These are phyloP conservation scores for Dermatemys mawii DNA, from an alignment of 2,113 vertebrate genomes.

Conservation along the genomic window DNA sequence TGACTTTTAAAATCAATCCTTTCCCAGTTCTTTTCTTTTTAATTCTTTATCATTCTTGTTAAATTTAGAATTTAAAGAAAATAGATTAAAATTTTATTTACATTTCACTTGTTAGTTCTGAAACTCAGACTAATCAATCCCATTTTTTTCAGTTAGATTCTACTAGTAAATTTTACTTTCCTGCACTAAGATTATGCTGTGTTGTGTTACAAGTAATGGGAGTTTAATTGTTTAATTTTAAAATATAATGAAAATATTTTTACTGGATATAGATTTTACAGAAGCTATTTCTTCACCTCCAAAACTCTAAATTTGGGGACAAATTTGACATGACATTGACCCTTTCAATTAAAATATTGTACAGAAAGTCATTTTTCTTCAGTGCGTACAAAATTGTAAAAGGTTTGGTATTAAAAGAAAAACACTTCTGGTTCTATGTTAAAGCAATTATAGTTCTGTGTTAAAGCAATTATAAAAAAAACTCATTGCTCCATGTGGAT, in stretches of 20 bases:
- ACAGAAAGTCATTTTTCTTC: neutral
- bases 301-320: neutral
- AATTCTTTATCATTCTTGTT: neutral
- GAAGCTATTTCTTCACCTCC: neutral
- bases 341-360: neutral
- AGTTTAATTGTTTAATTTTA: neutral
- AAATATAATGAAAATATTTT: neutral
- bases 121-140: neutral
- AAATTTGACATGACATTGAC: neutral
- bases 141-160: neutral
- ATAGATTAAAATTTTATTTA: neutral
- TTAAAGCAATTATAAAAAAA: neutral
- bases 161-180: neutral
- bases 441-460: neutral
- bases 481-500: neutral
- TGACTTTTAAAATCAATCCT: neutral
- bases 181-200: neutral
- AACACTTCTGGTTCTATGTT: neutral
- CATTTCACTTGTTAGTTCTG: neutral
- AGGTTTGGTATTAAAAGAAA: neutral
- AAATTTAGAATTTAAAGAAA: neutral
- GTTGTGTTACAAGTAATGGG: neutral
- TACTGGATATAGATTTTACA: neutral
- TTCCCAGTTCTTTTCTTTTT: neutral
- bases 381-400: neutral